Percentiles rank a stretch among this genome's conserved stretches.
Conservation (phyloP, 2,888 invertebrate genomes). For the Clanis bilineata region DNA sequence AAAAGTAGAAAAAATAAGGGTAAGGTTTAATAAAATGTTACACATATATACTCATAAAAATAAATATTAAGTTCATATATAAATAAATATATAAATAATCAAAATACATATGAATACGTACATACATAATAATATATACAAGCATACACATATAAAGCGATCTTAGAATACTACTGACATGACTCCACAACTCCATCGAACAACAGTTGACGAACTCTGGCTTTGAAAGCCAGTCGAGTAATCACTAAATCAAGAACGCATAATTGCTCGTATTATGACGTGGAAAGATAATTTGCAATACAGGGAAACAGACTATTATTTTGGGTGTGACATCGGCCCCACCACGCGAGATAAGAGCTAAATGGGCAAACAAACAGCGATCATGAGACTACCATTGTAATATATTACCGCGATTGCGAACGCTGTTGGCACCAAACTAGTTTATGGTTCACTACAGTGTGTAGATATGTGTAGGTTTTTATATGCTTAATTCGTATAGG, state of each 20-base stretch:
- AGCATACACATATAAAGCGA: too few relatives aligned
- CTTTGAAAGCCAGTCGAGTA: too few relatives aligned
- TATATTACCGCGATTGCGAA: constrained; percentile 43
- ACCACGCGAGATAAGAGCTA: constrained; percentile 39
- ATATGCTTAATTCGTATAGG: background rate
- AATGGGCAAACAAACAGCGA: constrained; percentile 46
- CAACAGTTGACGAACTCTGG: too few relatives aligned
- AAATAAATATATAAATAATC: too few relatives aligned
- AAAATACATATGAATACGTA: too few relatives aligned
- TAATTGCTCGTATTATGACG: background rate
- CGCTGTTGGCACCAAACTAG: constrained; percentile 33
- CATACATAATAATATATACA: too few relatives aligned
- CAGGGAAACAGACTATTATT: constrained; percentile 37
- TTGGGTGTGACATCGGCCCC: constrained; percentile 29
- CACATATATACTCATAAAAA: too few relatives aligned
- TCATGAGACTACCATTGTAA: constrained; percentile 42
- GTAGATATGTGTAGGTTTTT: background rate
- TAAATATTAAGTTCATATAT: too few relatives aligned
- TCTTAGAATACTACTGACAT: too few relatives aligned
- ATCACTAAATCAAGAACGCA: background rate
- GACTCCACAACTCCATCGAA: too few relatives aligned
- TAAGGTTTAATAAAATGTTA: too few relatives aligned
- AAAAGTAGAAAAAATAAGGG: too few relatives aligned
- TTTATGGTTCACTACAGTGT: constrained; percentile 26
- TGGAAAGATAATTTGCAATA: constrained; percentile 29